phyloP scores from a whole-genome alignment of 2,797 vertebrate species.

The Smutsia temminckii region DNA sequence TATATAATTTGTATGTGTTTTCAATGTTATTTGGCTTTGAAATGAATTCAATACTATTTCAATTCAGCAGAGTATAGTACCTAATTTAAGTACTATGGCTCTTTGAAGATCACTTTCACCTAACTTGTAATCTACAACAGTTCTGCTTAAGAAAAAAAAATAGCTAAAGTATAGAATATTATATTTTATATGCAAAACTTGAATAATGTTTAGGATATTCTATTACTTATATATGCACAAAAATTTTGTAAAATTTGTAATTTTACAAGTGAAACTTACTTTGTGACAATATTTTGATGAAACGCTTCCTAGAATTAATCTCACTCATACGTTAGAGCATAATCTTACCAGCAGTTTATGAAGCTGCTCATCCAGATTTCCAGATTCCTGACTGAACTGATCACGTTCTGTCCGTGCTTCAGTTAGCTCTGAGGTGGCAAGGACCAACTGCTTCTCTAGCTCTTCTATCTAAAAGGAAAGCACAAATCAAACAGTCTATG shows the following conservation, averaged over 20 bases:
- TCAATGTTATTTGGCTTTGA: neutral
- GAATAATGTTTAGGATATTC: neutral
- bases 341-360: slow-evolving; percentile 85
- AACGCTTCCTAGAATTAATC: neutral
- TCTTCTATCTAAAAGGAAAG: slow-evolving; percentile 83
- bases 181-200: slow-evolving; percentile 13
- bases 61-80: neutral
- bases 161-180: neutral
- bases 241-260: slow-evolving; percentile 2
- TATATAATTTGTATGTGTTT: neutral
- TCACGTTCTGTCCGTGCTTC: slow-evolving; percentile 81
- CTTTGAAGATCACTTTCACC: neutral
- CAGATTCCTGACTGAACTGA: slow-evolving; percentile 78
- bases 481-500: neutral
- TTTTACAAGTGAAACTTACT: slow-evolving; percentile 44
- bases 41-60: neutral
- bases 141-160: slow-evolving; percentile 12
- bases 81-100: neutral
- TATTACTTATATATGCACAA: neutral
- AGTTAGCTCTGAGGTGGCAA: slow-evolving; percentile 78
- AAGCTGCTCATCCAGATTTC: slow-evolving; percentile 81
- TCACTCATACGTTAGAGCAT: neutral
- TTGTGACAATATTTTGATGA: slow-evolving; percentile 7
- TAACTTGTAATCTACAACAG: neutral
- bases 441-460: slow-evolving; percentile 85